Conservation (phyloP, 2,113 vertebrate species). For the Scopus umbretta region DNA sequence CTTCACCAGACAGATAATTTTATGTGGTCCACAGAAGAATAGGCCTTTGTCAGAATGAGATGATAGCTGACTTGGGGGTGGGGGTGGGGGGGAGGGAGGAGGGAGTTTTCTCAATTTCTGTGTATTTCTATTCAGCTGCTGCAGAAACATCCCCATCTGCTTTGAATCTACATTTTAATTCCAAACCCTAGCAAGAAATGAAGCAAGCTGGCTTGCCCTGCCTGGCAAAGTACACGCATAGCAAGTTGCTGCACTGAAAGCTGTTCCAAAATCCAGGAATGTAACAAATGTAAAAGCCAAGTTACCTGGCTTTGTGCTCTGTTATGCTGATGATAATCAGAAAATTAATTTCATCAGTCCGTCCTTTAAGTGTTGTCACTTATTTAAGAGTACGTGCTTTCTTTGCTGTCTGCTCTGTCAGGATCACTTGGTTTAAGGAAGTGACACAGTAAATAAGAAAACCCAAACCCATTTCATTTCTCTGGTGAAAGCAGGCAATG, state of each 20-base stretch:
- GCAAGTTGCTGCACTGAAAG: not conserved
- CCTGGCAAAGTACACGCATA: not conserved
- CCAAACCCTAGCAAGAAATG: conserved; percentile 1
- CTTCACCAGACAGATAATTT: not conserved
- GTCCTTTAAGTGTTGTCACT: not conserved
- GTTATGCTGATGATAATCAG: too few species aligned
- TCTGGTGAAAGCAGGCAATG: not conserved
- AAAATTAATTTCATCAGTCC: not conserved
- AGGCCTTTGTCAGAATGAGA: conserved; percentile 14
- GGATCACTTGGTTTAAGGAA: not conserved
- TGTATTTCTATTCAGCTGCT: conserved; percentile 38
- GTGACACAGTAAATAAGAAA: not conserved
- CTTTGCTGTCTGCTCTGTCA: not conserved
- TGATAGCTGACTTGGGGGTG: conserved; percentile 1
- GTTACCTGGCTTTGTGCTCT: not conserved
- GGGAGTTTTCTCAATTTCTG: conserved; percentile 6
- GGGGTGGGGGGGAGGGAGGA: not conserved
- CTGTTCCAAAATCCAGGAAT: not conserved
- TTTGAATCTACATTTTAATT: conserved; percentile 51
- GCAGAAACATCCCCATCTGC: conserved; percentile 57
- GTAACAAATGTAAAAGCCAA: not conserved
- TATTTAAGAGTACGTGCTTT: rapidly evolving
- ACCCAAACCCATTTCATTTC: not conserved
- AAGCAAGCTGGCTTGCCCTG: not conserved
- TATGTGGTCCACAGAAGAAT: conserved; percentile 26